A percentile compares a stretch with the other conserved stretches of the same genome.
Conservation (phyloP, 2,888 invertebrate species). For the Argyresthia albistria region DNA sequence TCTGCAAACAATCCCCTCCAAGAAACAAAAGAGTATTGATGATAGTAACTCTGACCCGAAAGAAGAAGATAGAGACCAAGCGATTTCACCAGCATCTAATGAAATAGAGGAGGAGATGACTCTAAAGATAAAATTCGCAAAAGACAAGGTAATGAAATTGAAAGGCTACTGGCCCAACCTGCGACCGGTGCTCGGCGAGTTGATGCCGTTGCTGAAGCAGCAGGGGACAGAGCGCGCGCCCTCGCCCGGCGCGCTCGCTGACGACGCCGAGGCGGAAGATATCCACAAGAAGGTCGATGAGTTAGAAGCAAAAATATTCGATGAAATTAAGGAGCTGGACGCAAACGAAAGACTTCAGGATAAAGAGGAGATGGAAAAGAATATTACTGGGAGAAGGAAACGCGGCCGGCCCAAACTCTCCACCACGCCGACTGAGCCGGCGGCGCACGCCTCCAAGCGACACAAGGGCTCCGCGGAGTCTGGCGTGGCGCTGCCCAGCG, state of each 20-base stretch:
- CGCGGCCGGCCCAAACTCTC: too few relatives aligned
- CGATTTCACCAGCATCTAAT: background rate
- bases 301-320: constrained; percentile 46
- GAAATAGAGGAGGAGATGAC: constrained; percentile 11
- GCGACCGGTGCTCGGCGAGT: constrained; percentile 39
- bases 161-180: constrained; percentile 51
- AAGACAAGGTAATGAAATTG: constrained; percentile 43
- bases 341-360: background rate
- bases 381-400: background rate
- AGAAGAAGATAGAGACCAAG: too few relatives aligned
- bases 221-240: too few relatives aligned
- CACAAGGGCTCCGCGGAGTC: too few relatives aligned
- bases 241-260: too few relatives aligned
- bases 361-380: background rate
- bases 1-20: too few relatives aligned
- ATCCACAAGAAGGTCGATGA: constrained; percentile 34
- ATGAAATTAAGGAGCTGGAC: constrained; percentile 36
- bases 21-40: too few relatives aligned
- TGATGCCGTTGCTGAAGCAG: too few relatives aligned
- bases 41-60: too few relatives aligned
- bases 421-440: too few relatives aligned
- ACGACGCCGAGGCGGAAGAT: constrained; percentile 38
- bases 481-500: too few relatives aligned
- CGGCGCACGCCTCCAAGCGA: too few relatives aligned
- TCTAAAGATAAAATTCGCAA: constrained; percentile 44